These are phyloP conservation scores for Papilio protenor DNA, from an alignment of 2,888 invertebrate species.

Conservation along the genomic window DNA sequence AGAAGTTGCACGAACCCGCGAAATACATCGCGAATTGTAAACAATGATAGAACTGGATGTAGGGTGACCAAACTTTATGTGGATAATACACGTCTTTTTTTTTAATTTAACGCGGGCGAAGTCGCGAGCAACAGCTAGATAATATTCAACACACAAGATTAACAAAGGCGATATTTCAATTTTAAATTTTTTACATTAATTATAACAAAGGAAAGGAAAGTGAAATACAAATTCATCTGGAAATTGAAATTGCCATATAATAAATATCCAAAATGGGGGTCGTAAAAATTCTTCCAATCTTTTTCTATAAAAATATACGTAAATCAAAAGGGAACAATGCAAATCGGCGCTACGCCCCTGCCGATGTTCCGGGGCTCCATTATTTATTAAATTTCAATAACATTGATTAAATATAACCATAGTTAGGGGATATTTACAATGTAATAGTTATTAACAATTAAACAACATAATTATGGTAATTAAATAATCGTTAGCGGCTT, in stretches of 20 bases:
- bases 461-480: background rate
- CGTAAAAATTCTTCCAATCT: conserved; percentile 16
- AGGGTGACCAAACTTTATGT: conserved; percentile 4
- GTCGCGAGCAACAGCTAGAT: too few relatives aligned
- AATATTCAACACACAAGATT: too few relatives aligned
- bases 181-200: conserved; percentile 8
- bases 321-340: conserved; percentile 35
- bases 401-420: conserved; percentile 3
- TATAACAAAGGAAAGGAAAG: background rate
- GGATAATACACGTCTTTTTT: background rate
- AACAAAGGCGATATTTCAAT: background rate
- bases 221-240: conserved; percentile 1
- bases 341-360: conserved; percentile 7
- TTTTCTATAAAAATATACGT: conserved; percentile 25
- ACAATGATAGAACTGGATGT: background rate
- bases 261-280: conserved; percentile 17
- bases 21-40: conserved; percentile 1
- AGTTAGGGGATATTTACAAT: background rate
- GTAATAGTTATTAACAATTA: background rate
- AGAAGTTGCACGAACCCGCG: background rate
- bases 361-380: background rate
- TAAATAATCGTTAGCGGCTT: too few relatives aligned
- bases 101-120: too few relatives aligned
- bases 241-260: conserved; percentile 24
- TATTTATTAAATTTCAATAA: conserved; percentile 20